Evolutionary conservation across 2,888 invertebrate genomes (phyloP).

Genomic region (Orchestes rusci): DNA sequence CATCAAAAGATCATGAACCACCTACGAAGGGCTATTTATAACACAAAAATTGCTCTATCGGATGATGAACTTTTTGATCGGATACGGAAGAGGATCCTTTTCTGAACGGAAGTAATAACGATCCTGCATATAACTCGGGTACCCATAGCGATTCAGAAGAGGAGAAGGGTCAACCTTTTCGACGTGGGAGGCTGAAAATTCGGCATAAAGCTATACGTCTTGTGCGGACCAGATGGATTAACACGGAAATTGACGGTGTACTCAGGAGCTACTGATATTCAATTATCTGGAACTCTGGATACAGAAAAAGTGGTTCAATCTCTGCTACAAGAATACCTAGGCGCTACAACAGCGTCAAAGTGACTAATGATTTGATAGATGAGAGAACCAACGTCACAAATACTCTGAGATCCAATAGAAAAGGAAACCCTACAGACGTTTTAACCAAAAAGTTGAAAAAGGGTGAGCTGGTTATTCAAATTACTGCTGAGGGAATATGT

Average conservation of each 20-base stretch:
- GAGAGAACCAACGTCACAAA: conserved; percentile 25
- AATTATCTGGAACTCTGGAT: conserved; percentile 17
- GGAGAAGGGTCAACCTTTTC: too few relatives aligned
- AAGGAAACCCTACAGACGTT: conserved; percentile 22
- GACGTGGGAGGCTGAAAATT: conserved; percentile 34
- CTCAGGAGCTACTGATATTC: conserved; percentile 4
- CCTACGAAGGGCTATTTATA: too few relatives aligned
- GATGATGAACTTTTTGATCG: too few relatives aligned
- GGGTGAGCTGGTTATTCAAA: conserved; percentile 17
- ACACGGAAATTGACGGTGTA: conserved; percentile 25
- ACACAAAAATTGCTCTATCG: too few relatives aligned
- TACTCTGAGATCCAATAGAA: conserved; percentile 22
- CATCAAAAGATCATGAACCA: too few relatives aligned
- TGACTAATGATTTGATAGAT: conserved; percentile 19
- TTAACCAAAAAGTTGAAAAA: conserved; percentile 21
- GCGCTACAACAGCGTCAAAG: conserved; percentile 24
- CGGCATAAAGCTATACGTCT: conserved; percentile 35
- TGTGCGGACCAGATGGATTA: conserved; percentile 35
- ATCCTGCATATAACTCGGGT: conserved; percentile 7
- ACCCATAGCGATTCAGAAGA: background rate
- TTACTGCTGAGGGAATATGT: conserved; percentile 12
- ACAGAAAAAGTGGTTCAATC: conserved; percentile 18
- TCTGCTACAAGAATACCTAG: background rate
- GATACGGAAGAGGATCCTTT: conserved; percentile 11
- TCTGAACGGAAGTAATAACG: conserved; percentile 14